A percentile compares a stretch with the other conserved stretches of the same genome.
phyloP scores from a whole-genome alignment of 2,797 vertebrate genomes.

The Glossophaga mutica region DNA sequence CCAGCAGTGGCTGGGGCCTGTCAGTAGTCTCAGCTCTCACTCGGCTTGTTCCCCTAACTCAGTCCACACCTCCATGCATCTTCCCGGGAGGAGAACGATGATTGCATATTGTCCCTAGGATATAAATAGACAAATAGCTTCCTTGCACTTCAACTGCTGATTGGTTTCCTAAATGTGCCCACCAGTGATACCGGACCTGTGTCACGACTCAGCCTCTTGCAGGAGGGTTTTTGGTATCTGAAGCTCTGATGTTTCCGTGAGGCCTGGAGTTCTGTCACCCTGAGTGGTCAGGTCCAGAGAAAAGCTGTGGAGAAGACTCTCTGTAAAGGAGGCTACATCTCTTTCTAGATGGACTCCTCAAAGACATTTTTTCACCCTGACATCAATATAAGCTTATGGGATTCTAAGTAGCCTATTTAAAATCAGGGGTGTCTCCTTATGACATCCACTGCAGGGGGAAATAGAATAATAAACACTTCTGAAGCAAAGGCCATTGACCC shows the following conservation, averaged over 20 bases:
- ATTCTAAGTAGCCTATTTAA: background rate
- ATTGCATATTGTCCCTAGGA: background rate
- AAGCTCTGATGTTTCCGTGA: background rate
- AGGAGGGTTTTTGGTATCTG: background rate
- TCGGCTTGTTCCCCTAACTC: background rate
- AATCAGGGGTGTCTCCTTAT: background rate
- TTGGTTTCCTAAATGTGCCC: background rate
- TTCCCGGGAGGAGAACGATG: background rate
- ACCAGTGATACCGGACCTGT: background rate
- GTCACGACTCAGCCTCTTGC: background rate
- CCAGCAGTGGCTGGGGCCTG: background rate
- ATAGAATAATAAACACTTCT: background rate
- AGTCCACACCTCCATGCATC: background rate
- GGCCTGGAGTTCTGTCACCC: background rate
- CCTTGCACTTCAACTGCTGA: background rate
- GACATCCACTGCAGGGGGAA: background rate
- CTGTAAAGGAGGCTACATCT: background rate
- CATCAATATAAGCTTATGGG: background rate
- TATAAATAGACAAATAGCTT: background rate
- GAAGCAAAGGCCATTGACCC: background rate
- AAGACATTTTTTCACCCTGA: background rate
- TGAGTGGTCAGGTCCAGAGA: background rate
- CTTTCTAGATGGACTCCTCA: background rate
- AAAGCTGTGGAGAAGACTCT: background rate
- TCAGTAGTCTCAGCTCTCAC: background rate